Conservation (phyloP, 1,140 invertebrate genomes). For the Colletes gigas region DNA sequence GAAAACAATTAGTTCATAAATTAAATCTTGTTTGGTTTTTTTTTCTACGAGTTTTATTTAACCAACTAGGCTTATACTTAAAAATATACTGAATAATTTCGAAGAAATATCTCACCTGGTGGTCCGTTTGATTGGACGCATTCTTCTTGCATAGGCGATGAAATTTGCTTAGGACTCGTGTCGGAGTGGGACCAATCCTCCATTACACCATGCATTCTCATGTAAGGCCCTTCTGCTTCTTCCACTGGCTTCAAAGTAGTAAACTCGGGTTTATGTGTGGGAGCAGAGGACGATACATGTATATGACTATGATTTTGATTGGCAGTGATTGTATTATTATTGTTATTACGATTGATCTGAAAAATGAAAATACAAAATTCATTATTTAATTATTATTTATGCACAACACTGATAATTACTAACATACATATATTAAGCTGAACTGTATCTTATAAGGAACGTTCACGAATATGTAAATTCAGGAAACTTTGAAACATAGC, state of each 20-base stretch:
- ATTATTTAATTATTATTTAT: too few relatives aligned
- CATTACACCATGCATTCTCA: conserved; percentile 71
- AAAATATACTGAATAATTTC: neutral
- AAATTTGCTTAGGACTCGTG: conserved; percentile 74
- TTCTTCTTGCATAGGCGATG: conserved; percentile 77
- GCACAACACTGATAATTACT: too few relatives aligned
- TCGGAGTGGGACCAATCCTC: conserved; percentile 74
- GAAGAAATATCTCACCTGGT: conserved; percentile 66
- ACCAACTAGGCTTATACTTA: neutral
- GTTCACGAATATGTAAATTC: too few relatives aligned
- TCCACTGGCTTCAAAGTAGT: conserved; percentile 78
- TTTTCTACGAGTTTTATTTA: too few relatives aligned
- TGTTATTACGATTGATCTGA: conserved; percentile 79
- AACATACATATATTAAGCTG: too few relatives aligned
- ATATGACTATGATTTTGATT: conserved; percentile 78
- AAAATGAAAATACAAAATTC: conserved; percentile 24
- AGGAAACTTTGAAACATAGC: too few relatives aligned
- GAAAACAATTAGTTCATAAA: too few relatives aligned
- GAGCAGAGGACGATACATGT: conserved; percentile 69
- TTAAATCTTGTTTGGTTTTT: neutral
- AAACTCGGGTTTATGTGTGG: conserved; percentile 75
- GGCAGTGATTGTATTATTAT: conserved; percentile 77
- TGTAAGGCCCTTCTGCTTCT: conserved; percentile 75
- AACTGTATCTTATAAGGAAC: too few relatives aligned
- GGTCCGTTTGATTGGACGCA: conserved; percentile 79